A percentile compares a stretch with the other conserved stretches of the same genome.
Evolutionary conservation across 23 tunicate genomes (phyloP).

Genomic region (Ciona savignyi): DNA sequence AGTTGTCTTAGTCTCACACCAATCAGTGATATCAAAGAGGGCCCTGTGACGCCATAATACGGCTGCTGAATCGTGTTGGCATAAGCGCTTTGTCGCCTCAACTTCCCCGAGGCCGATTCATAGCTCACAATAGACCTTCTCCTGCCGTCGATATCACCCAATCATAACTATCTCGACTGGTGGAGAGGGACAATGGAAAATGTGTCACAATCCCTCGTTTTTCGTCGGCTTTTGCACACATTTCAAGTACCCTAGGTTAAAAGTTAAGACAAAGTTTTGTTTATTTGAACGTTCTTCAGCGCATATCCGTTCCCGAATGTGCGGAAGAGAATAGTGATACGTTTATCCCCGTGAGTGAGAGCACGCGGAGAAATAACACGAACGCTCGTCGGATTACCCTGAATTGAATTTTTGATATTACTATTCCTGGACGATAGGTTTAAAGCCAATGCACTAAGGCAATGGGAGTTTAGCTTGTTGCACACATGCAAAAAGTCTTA

Average conservation of each 20-base stretch:
- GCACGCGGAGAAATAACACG: too few species aligned
- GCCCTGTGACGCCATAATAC: not conserved
- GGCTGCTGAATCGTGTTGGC: not conserved
- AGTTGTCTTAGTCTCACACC: not conserved
- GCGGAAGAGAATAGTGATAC: too few species aligned
- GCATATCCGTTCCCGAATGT: too few species aligned
- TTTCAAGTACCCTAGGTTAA: not conserved
- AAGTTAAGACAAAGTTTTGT: not conserved
- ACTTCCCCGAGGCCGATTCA: not conserved
- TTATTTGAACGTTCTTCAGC: too few species aligned
- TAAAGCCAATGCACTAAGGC: too few species aligned
- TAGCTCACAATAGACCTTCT: not conserved
- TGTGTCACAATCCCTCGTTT: not conserved
- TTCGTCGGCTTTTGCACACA: not conserved
- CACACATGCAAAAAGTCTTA: too few species aligned
- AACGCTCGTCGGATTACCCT: too few species aligned
- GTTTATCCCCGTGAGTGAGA: too few species aligned
- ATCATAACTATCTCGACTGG: not conserved
- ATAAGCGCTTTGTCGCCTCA: not conserved
- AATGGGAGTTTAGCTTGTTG: too few species aligned
- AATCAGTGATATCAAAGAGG: conserved; percentile 1
- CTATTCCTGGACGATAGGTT: too few species aligned
- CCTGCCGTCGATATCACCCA: not conserved
- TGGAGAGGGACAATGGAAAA: not conserved
- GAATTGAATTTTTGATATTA: too few species aligned